Evolutionary conservation across 2,113 vertebrate genomes (phyloP).

Genomic region (Prinia subflava): DNA sequence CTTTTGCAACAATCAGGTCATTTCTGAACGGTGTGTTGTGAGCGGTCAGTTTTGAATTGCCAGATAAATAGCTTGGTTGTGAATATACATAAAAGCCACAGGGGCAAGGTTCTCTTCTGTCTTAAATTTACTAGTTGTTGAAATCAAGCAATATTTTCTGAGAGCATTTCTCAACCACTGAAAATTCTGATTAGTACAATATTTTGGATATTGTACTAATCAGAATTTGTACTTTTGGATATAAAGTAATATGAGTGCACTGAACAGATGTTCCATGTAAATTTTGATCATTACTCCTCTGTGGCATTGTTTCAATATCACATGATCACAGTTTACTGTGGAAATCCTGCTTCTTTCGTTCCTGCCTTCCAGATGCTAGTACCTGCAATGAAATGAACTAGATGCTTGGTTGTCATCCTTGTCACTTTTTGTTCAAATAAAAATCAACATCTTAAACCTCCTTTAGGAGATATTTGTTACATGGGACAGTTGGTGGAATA

Average conservation of each 20-base stretch:
- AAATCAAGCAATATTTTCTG: neutral
- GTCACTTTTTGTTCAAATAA: neutral
- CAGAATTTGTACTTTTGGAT: no score
- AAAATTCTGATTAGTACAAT: neutral
- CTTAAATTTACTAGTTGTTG: neutral
- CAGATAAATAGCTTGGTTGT: neutral
- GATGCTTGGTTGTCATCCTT: neutral
- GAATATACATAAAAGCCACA: neutral
- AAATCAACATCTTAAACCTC: neutral
- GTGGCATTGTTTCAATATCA: neutral
- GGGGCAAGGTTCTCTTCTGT: neutral
- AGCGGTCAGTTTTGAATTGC: neutral
- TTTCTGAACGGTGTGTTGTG: neutral
- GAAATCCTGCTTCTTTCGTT: neutral
- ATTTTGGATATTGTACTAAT: no score
- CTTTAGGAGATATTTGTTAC: neutral
- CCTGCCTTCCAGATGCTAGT: neutral
- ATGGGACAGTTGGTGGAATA: neutral
- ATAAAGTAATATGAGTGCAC: neutral
- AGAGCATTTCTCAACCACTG: neutral
- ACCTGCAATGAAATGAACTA: neutral
- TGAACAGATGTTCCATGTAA: neutral
- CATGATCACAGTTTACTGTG: neutral
- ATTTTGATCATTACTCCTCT: neutral
- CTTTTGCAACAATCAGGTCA: neutral